Percentiles rank a stretch among this genome's conserved stretches.
These are phyloP conservation scores for Phaetusa simplex DNA, from an alignment of 2,113 vertebrate species.

Conservation along the genomic window DNA sequence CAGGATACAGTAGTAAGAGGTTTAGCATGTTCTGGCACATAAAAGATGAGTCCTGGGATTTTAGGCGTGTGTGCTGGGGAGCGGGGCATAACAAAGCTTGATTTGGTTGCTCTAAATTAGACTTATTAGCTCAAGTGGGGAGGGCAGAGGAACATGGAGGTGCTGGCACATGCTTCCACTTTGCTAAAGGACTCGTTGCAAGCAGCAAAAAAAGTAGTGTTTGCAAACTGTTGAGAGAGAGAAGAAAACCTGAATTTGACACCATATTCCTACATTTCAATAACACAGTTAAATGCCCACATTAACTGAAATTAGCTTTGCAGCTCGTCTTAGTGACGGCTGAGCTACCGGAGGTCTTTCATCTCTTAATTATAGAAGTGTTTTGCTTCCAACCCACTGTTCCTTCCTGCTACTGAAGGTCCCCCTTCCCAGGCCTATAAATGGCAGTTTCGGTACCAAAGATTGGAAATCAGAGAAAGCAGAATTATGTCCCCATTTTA, in stretches of 20 bases:
- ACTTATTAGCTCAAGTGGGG: background rate
- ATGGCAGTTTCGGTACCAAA: background rate
- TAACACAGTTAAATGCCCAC: background rate
- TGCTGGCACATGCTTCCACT: background rate
- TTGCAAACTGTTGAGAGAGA: background rate
- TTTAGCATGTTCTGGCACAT: background rate
- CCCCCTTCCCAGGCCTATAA: background rate
- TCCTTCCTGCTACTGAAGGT: background rate
- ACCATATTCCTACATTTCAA: background rate
- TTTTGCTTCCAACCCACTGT: background rate
- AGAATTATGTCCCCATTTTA: background rate
- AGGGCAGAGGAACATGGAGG: background rate
- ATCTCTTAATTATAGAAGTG: background rate
- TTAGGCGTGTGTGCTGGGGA: background rate
- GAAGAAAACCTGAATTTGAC: background rate
- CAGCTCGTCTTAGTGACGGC: background rate
- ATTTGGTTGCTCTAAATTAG: background rate
- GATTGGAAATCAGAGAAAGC: background rate
- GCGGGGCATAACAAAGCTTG: background rate
- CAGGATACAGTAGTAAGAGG: background rate
- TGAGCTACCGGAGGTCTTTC: background rate
- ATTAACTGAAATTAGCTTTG: background rate
- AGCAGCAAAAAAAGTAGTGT: background rate
- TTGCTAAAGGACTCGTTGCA: background rate
- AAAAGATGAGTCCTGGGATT: background rate